A percentile compares a stretch with the other conserved stretches of the same genome.
These are phyloP conservation scores for Procavia capensis DNA, from an alignment of 2,113 vertebrate genomes.

Conservation along the genomic window DNA sequence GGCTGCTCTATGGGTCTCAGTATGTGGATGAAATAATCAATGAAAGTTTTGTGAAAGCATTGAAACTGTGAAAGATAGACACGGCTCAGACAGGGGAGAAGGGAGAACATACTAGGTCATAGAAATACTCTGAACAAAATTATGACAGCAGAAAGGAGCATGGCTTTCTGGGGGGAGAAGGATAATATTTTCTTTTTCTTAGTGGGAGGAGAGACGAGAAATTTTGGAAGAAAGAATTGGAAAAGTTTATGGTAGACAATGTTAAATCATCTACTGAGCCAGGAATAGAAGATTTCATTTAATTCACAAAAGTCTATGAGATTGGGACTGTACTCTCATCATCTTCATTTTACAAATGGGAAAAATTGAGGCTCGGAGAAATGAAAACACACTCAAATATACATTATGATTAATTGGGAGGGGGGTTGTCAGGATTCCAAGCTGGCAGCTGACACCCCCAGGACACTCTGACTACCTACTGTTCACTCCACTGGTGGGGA, in stretches of 20 bases:
- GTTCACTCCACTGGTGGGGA: too few species aligned
- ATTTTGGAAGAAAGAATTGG: background rate
- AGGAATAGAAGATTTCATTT: background rate
- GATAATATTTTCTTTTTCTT: background rate
- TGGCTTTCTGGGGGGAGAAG: background rate
- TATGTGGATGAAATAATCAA: background rate
- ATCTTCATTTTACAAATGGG: background rate
- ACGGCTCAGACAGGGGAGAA: background rate
- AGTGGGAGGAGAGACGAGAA: background rate
- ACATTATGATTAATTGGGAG: fast-evolving
- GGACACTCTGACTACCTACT: too few species aligned
- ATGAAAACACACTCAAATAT: background rate
- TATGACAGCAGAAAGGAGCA: background rate
- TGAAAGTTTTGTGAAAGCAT: background rate
- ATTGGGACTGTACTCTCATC: background rate
- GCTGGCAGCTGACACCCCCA: background rate
- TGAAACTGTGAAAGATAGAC: background rate
- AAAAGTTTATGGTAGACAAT: background rate
- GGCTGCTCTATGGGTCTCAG: background rate
- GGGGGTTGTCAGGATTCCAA: background rate
- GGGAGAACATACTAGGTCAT: background rate
- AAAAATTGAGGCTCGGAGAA: background rate
- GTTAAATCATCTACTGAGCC: background rate
- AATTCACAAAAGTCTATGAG: background rate
- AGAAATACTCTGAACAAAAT: background rate